Evolutionary conservation across 1,140 invertebrate genomes (phyloP).

Genomic region (Dryas iulia): DNA sequence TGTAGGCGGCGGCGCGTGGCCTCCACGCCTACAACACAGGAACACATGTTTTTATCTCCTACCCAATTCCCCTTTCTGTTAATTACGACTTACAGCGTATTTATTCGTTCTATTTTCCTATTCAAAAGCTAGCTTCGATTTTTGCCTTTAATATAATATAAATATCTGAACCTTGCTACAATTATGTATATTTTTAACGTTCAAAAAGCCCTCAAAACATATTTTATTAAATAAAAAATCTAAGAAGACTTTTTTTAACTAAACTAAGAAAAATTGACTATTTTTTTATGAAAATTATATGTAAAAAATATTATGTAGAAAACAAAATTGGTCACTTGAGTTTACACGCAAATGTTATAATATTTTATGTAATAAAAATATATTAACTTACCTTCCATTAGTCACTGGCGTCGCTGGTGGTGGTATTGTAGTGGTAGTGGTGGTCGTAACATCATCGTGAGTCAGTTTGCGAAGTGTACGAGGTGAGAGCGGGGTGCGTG

Average conservation of each 20-base stretch:
- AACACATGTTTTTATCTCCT: conserved; percentile 67
- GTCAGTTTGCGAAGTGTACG: conserved; percentile 60
- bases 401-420: conserved; percentile 43
- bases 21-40: conserved; percentile 60
- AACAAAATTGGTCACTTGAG: no score
- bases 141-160: no score
- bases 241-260: no score
- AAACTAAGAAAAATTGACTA: no score
- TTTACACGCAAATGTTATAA: no score
- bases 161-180: no score
- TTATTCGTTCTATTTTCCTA: not conserved
- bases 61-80: conserved; percentile 45
- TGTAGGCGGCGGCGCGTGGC: conserved; percentile 53
- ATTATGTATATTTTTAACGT: no score
- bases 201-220: no score
- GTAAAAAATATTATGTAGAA: no score
- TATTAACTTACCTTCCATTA: conserved; percentile 70
- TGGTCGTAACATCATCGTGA: conserved; percentile 68
- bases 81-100: conserved; percentile 34
- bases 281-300: no score
- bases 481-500: conserved; percentile 60
- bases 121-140: not conserved
- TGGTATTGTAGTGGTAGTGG: conserved; percentile 45
- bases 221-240: no score
- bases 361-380: no score